Conservation (phyloP, 2,888 invertebrate genomes). For the Nudaria mundana region DNA sequence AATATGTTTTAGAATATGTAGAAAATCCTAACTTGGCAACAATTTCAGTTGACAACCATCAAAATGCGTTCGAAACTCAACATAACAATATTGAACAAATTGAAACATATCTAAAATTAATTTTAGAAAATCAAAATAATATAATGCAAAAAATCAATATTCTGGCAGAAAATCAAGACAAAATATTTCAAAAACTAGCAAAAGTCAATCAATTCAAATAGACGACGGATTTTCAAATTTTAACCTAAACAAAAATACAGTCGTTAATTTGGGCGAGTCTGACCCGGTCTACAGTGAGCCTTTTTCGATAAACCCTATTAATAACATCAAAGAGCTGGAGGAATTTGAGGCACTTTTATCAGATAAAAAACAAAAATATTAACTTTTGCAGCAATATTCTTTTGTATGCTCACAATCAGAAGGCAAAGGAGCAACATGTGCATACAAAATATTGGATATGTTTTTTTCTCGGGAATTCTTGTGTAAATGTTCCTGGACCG, state of each 20-base stretch:
- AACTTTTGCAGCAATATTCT: not conserved
- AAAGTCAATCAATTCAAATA: not conserved
- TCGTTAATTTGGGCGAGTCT: conserved; percentile 10
- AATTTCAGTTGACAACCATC: no score
- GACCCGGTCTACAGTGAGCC: conserved; percentile 9
- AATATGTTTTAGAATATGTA: no score
- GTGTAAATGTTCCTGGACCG: not conserved
- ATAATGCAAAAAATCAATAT: no score
- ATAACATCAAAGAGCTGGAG: conserved; percentile 13
- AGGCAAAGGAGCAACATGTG: not conserved
- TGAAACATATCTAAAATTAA: conserved; percentile 5
- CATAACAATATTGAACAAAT: not conserved
- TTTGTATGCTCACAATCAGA: not conserved
- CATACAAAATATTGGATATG: not conserved
- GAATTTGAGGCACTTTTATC: conserved; percentile 8
- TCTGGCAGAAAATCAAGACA: not conserved
- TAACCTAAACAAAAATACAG: not conserved
- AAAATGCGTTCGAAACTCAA: not conserved
- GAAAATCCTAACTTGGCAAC: no score
- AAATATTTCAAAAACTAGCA: not conserved
- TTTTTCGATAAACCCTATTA: conserved; percentile 14
- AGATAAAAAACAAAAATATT: conserved; percentile 9
- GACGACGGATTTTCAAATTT: not conserved
- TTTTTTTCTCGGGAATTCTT: not conserved
- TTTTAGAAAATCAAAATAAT: conserved; percentile 10